Conservation (phyloP, 2,797 vertebrate species). For the Florisuga fusca region DNA sequence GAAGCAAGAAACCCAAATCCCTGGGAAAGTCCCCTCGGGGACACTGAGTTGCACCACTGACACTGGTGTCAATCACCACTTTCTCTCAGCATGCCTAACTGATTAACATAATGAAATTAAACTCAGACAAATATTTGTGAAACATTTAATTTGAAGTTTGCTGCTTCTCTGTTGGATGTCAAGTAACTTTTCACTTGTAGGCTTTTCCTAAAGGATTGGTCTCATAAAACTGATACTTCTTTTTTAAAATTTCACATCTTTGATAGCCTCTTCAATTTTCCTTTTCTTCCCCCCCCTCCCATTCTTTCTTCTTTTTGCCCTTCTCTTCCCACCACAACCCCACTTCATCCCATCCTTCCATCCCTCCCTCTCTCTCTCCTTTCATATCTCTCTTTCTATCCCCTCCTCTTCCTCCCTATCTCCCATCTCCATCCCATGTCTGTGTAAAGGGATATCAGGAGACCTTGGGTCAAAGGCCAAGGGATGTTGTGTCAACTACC, state of each 20-base stretch:
- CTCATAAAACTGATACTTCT: not conserved
- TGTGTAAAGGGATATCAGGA: not conserved
- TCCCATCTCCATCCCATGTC: not conserved
- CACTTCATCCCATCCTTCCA: rapidly evolving
- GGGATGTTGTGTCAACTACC: not conserved
- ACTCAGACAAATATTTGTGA: not conserved
- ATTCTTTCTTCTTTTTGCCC: too few relatives aligned
- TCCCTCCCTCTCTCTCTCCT: not conserved
- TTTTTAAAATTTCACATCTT: not conserved
- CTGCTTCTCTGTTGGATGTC: not conserved
- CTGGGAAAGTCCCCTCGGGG: not conserved
- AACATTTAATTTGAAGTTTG: not conserved
- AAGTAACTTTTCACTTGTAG: not conserved
- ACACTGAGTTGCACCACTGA: not conserved
- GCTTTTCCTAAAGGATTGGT: not conserved
- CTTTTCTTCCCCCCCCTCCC: too few relatives aligned
- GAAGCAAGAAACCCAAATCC: not conserved
- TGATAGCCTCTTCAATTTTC: not conserved
- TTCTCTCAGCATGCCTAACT: not conserved
- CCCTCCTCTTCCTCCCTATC: not conserved
- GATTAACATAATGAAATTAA: not conserved
- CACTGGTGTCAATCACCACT: not conserved
- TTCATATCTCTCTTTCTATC: not conserved
- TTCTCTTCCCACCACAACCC: too few relatives aligned
- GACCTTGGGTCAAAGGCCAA: not conserved